Evolutionary conservation across 30 jellyfish, hydroid and myxozoan genomes (phyloP).

Genomic region (Sanderia malayensis): DNA sequence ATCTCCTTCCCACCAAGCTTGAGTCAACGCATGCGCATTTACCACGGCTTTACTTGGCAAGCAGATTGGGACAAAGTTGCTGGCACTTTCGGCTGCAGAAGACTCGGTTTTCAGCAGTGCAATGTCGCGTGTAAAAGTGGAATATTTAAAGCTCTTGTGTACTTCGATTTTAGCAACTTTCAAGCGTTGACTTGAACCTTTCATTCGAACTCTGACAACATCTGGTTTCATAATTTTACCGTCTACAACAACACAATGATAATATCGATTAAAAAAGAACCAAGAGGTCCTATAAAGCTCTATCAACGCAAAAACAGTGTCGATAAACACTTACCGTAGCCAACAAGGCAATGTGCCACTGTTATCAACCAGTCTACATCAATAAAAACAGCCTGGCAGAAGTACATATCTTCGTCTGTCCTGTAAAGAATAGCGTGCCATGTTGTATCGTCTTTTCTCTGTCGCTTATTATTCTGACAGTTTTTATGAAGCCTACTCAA

Average conservation of each 20-base stretch:
- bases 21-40: background rate
- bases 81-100: no score
- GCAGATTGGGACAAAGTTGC: conserved; percentile 2
- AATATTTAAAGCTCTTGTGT: conserved; percentile 10
- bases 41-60: background rate
- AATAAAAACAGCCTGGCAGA: conserved; percentile 29
- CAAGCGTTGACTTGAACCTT: background rate
- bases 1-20: conserved; percentile 35
- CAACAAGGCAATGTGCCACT: conserved; percentile 41
- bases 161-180: background rate
- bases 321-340: conserved; percentile 19
- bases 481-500: no score
- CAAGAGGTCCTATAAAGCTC: no score
- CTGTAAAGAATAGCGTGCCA: conserved; percentile 41
- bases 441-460: no score
- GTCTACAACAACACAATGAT: background rate
- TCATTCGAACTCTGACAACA: background rate
- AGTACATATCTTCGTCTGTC: conserved; percentile 27
- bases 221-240: conserved; percentile 14
- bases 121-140: conserved; percentile 20
- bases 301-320: no score
- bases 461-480: no score
- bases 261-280: no score
- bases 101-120: conserved; percentile 14
- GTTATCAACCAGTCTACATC: conserved; percentile 14